These are phyloP conservation scores for Gallinago stenura DNA, from an alignment of 2,797 vertebrate species.

Conservation along the genomic window DNA sequence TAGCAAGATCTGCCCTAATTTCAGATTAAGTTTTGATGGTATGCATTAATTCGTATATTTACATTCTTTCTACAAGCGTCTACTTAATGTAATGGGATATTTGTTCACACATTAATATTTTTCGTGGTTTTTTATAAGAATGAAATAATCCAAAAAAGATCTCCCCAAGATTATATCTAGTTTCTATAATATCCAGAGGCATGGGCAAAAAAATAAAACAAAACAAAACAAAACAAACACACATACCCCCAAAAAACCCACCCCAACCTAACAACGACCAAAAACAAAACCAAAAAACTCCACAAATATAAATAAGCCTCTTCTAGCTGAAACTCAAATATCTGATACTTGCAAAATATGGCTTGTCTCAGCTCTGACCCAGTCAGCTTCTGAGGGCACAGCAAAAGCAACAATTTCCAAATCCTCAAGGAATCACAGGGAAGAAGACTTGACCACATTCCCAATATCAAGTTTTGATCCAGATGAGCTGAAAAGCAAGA, in stretches of 20 bases:
- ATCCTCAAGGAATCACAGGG: background rate
- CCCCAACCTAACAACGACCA: background rate
- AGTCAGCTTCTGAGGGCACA: background rate
- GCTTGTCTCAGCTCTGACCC: background rate
- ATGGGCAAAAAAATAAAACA: too few species aligned
- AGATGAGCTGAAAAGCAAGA: background rate
- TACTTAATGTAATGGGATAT: background rate
- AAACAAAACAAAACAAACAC: background rate
- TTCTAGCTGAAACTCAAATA: background rate
- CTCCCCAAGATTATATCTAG: background rate
- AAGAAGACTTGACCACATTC: background rate
- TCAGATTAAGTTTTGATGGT: background rate
- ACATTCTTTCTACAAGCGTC: background rate
- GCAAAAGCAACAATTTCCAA: background rate
- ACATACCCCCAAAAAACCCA: too few species aligned
- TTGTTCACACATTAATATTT: background rate
- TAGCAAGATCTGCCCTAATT: slow-evolving; percentile 11
- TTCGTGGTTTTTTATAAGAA: background rate
- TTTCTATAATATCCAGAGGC: background rate
- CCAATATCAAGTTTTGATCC: background rate
- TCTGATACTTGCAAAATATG: background rate
- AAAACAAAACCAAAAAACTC: background rate
- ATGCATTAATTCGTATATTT: background rate
- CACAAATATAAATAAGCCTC: background rate
- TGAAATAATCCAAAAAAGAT: background rate